phyloP scores from a whole-genome alignment of 2,113 vertebrate genomes.

The Paracanthobrama guichenoti region DNA sequence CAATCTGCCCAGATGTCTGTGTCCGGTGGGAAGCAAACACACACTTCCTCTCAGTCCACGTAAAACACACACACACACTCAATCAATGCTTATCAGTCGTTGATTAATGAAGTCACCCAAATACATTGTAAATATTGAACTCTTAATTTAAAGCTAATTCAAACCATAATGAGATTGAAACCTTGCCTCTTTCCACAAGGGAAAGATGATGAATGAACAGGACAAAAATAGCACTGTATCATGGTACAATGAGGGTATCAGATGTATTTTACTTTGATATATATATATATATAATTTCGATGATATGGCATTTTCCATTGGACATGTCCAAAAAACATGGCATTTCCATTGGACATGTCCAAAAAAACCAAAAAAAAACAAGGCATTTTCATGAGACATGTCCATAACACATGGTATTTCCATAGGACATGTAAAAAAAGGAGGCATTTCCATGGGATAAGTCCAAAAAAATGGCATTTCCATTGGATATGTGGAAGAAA shows the following conservation, averaged over 20 bases:
- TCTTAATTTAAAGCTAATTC: neutral
- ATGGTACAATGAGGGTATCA: neutral
- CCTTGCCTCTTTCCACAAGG: neutral
- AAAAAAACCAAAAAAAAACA: too few species aligned
- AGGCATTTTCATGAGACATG: too few species aligned
- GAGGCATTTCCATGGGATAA: neutral
- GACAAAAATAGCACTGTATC: neutral
- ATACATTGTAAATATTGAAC: constrained; percentile 41
- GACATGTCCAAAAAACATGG: neutral
- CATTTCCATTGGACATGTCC: neutral
- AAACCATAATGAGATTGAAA: constrained; percentile 27
- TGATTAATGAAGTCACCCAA: constrained; percentile 22
- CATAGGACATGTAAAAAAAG: too few species aligned
- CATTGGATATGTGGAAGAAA: too few species aligned
- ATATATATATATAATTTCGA: neutral
- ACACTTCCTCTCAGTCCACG: constrained; percentile 15
- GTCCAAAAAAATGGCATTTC: neutral
- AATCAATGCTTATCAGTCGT: constrained; percentile 19
- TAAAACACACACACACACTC: constrained; percentile 18
- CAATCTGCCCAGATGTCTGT: neutral
- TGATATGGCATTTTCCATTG: neutral
- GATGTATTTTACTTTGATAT: neutral
- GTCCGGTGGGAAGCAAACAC: constrained; percentile 4
- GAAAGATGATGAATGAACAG: neutral
- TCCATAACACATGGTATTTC: too few species aligned